phyloP scores from a whole-genome alignment of 2,113 vertebrate genomes.

The Grallaria varia region DNA sequence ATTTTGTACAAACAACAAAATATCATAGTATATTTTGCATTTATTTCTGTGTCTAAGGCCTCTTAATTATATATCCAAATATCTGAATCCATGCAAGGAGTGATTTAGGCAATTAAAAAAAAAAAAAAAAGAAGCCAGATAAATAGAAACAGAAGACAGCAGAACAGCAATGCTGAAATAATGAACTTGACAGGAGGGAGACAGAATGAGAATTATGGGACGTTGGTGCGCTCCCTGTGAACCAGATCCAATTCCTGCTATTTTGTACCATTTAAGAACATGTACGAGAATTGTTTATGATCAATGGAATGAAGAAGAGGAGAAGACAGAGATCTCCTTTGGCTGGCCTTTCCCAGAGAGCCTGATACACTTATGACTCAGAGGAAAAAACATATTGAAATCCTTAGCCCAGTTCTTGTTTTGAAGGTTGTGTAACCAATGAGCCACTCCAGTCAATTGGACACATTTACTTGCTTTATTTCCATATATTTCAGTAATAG shows the following conservation, averaged over 20 bases:
- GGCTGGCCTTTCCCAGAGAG: slow-evolving; percentile 50
- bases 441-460: neutral
- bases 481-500: neutral
- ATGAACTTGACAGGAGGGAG: neutral
- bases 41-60: neutral
- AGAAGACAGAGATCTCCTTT: neutral
- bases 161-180: neutral
- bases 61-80: neutral
- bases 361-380: slow-evolving; percentile 41
- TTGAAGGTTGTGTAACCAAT: slow-evolving; percentile 36
- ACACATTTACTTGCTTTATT: neutral
- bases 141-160: neutral
- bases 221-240: neutral
- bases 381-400: slow-evolving; percentile 20
- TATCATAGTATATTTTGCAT: neutral
- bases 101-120: neutral
- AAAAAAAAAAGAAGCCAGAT: neutral
- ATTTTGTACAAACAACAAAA: neutral
- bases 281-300: slow-evolving; percentile 1
- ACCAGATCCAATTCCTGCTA: neutral
- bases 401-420: slow-evolving; percentile 3
- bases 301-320: slow-evolving; percentile 22
- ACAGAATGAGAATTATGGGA: neutral
- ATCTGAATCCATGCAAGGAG: neutral
- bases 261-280: slow-evolving; percentile 25